phyloP scores from a whole-genome alignment of 1,140 invertebrate species.

The Drosophila pruinosa region DNA sequence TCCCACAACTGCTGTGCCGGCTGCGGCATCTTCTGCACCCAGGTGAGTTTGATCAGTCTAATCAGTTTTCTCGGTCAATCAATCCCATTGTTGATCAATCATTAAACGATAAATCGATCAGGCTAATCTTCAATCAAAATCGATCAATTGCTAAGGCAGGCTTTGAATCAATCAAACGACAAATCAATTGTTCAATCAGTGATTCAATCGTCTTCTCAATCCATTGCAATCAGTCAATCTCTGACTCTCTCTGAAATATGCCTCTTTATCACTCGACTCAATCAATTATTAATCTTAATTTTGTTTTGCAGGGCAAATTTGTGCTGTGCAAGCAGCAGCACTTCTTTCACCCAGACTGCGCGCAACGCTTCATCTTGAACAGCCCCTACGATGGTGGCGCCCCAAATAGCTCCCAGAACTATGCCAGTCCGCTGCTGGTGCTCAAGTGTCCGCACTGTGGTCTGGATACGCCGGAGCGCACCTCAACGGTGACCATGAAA shows the following conservation, averaged over 20 bases:
- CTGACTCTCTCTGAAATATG: too few relatives aligned
- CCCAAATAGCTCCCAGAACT: constrained; percentile 74
- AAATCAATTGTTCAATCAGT: too few relatives aligned
- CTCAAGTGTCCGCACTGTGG: constrained; percentile 91
- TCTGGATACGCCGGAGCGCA: constrained; percentile 83
- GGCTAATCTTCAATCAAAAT: too few relatives aligned
- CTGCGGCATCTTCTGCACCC: constrained; percentile 95
- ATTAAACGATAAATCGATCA: too few relatives aligned
- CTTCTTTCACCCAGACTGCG: constrained; percentile 81
- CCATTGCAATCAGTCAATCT: too few relatives aligned
- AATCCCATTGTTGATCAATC: too few relatives aligned
- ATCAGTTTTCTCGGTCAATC: not conserved
- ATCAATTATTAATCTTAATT: too few relatives aligned
- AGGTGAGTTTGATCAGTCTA: constrained; percentile 85
- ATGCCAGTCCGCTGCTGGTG: constrained; percentile 71
- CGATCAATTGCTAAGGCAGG: too few relatives aligned
- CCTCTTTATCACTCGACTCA: too few relatives aligned
- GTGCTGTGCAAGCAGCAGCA: constrained; percentile 80
- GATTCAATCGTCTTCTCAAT: too few relatives aligned
- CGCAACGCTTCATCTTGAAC: constrained; percentile 78
- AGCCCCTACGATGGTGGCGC: constrained; percentile 61
- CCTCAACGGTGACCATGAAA: constrained; percentile 82
- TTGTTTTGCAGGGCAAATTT: constrained; percentile 69
- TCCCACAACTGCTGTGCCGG: constrained; percentile 95
- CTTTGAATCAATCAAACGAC: too few relatives aligned